Conservation (phyloP, 2,888 invertebrate genomes). For the Pyrgus malvae region DNA sequence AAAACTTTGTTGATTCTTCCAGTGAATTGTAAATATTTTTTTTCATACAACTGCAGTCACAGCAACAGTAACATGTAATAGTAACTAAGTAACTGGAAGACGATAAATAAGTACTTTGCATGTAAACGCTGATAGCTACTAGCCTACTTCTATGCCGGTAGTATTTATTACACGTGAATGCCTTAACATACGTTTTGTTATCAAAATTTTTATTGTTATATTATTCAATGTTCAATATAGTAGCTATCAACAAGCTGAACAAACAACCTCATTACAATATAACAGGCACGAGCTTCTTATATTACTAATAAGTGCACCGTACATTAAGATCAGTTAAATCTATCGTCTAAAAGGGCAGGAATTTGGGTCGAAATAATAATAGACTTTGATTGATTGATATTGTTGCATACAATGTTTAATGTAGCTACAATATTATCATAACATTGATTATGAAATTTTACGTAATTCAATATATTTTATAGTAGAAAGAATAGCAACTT, state of each 20-base stretch:
- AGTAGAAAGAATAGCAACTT: no score
- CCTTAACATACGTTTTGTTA: background rate
- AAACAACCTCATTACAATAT: conserved; percentile 18
- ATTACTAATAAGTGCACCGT: conserved; percentile 38
- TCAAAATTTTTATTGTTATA: conserved; percentile 1
- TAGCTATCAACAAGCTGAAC: conserved; percentile 21
- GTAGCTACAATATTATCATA: no score
- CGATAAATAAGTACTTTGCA: conserved; percentile 15
- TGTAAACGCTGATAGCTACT: conserved; percentile 21
- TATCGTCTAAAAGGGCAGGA: conserved; percentile 42
- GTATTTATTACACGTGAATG: background rate
- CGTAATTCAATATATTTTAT: background rate
- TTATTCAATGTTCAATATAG: conserved; percentile 4
- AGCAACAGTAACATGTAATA: background rate
- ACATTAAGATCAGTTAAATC: conserved; percentile 30
- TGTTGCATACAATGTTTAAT: conserved; percentile 10
- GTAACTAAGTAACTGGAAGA: background rate
- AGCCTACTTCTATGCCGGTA: background rate
- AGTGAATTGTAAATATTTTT: background rate
- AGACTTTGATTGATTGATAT: conserved; percentile 37
- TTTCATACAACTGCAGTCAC: no score
- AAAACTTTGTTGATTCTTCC: background rate
- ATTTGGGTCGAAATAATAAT: conserved; percentile 46
- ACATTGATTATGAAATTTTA: background rate
- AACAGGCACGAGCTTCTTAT: conserved; percentile 33